Evolutionary conservation across 2,888 invertebrate species (phyloP).

Genomic region (Hirtodrosophila trivittata): DNA sequence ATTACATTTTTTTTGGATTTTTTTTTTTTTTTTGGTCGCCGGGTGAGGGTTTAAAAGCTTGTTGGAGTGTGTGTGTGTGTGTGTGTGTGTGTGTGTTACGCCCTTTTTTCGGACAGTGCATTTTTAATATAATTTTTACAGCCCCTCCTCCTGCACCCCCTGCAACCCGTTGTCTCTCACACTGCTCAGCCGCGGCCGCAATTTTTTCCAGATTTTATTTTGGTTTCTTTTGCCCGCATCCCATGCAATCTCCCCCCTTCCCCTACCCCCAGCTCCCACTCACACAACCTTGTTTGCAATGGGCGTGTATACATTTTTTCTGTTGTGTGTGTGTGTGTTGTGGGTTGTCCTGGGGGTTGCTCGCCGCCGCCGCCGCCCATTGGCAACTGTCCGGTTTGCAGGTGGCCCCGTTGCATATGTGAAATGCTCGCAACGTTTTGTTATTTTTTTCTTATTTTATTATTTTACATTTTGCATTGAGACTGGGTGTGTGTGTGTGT

Average conservation of each 20-base stretch:
- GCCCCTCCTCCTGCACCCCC: slow-evolving; percentile 10
- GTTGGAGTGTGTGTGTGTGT: slow-evolving; percentile 36
- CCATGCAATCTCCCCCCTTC: slow-evolving; percentile 1
- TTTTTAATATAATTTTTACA: slow-evolving; percentile 80
- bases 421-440: slow-evolving; percentile 55
- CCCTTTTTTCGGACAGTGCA: slow-evolving; percentile 83
- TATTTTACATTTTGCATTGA: slow-evolving; percentile 18
- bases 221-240: slow-evolving; percentile 30
- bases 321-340: slow-evolving; percentile 40
- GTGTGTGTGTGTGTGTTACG: slow-evolving; percentile 62
- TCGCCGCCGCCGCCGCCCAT: slow-evolving; percentile 60
- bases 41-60: slow-evolving; percentile 50
- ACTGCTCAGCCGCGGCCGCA: slow-evolving; percentile 48
- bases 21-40: slow-evolving; percentile 21
- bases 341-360: slow-evolving; percentile 66
- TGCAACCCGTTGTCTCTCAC: slow-evolving; percentile 28
- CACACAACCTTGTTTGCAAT: slow-evolving; percentile 61
- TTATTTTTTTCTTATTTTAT: slow-evolving; percentile 26
- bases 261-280: slow-evolving; percentile 3
- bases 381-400: slow-evolving; percentile 79
- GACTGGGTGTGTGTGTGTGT: slow-evolving; percentile 27
- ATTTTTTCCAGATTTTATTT: slow-evolving; percentile 62
- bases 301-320: slow-evolving; percentile 63
- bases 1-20: slow-evolving; percentile 59
- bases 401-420: slow-evolving; percentile 73